Evolutionary conservation across 2,113 vertebrate species (phyloP).

Genomic region (Odocoileus hemionus): DNA sequence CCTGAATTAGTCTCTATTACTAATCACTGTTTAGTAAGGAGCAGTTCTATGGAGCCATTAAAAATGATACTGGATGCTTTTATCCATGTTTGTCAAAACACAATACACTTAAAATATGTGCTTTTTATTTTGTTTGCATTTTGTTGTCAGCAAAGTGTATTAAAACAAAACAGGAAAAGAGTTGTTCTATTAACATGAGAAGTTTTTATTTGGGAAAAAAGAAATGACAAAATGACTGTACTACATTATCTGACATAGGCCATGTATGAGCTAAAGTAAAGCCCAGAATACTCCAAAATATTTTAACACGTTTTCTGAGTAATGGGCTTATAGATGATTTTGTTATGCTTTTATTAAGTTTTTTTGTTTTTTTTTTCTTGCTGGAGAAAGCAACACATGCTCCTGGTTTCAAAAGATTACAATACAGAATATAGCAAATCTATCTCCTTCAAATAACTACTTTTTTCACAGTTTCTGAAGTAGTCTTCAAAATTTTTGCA

Average conservation of each 20-base stretch:
- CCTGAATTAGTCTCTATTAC: background rate
- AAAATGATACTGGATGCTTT: background rate
- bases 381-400: constrained; percentile 1
- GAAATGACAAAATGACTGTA: background rate
- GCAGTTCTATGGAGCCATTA: background rate
- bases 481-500: background rate
- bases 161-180: constrained; percentile 2
- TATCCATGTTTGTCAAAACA: background rate
- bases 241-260: background rate
- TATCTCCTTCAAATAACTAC: background rate
- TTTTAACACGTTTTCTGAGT: background rate
- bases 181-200: background rate
- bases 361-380: background rate
- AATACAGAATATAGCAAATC: background rate
- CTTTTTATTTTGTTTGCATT: background rate
- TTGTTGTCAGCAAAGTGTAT: background rate
- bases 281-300: background rate
- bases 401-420: background rate
- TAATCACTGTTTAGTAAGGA: background rate
- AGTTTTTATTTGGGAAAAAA: background rate
- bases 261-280: background rate
- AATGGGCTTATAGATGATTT: background rate
- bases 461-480: background rate
- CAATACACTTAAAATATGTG: background rate
- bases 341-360: background rate